phyloP scores from a whole-genome alignment of 23 tunicate genomes.

The Styela plicata region DNA sequence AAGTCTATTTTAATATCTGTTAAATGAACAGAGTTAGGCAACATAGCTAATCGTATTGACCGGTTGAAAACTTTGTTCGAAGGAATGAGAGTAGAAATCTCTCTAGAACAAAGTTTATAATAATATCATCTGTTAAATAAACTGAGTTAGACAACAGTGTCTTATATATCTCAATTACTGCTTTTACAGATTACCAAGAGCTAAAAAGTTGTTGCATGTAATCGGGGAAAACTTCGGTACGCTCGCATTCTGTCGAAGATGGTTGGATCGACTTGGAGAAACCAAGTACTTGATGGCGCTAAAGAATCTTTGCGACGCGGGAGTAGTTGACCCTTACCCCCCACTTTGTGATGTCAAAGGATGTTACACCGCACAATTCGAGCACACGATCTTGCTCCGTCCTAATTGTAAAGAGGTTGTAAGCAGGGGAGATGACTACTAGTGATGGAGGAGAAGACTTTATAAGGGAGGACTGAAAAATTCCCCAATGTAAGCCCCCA shows the following conservation, averaged over 20 bases:
- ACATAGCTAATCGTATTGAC: no score
- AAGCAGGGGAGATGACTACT: constrained; percentile 90
- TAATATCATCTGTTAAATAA: no score
- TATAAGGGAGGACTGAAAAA: no score
- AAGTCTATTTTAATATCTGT: no score
- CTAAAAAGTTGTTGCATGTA: constrained; percentile 68
- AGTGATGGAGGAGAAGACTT: no score
- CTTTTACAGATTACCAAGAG: constrained; percentile 77
- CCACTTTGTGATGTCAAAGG: constrained; percentile 96
- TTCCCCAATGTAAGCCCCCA: no score
- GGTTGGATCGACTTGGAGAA: constrained; percentile 98
- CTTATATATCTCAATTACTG: no score
- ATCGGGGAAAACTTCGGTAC: constrained; percentile 95
- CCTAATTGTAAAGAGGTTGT: constrained; percentile 99
- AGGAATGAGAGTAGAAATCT: no score
- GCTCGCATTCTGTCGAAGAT: constrained; percentile 94
- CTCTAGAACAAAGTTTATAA: no score
- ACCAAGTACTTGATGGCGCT: constrained; percentile 86
- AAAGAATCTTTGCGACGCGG: constrained; percentile 85
- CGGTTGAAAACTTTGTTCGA: no score
- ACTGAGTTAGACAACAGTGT: no score
- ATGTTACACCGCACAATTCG: constrained; percentile 97
- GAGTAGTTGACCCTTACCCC: constrained; percentile 87
- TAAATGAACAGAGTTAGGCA: no score
- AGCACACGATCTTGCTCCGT: constrained; percentile 93